Percentiles rank a stretch among this genome's conserved stretches.
Evolutionary conservation across 92 coral and sea anemone genomes (phyloP).

Genomic region (Diadumene lineata): DNA sequence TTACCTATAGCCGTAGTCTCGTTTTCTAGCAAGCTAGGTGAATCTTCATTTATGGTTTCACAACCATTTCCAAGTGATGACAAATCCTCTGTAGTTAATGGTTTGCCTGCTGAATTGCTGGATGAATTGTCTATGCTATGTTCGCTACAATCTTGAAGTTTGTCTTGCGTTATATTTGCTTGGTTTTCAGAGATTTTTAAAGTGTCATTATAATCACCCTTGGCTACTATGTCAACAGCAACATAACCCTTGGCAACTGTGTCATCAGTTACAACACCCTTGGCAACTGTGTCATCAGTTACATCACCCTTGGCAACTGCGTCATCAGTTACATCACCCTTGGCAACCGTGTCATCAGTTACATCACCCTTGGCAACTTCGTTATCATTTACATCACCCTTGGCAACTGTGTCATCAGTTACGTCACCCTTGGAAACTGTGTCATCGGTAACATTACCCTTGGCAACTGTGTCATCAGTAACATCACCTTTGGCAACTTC

Average conservation of each 20-base stretch:
- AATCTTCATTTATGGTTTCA: not conserved
- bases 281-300: not conserved
- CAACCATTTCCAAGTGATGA: not conserved
- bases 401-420: not conserved
- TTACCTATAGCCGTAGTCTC: not conserved
- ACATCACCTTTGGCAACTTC: not conserved
- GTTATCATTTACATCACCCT: not conserved
- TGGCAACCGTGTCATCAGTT: not conserved
- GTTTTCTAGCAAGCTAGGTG: not conserved
- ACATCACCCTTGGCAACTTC: not conserved
- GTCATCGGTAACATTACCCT: not conserved
- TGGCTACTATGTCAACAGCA: not conserved
- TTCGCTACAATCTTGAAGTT: not conserved
- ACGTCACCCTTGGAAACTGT: not conserved
- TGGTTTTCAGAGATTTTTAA: constrained; percentile 1
- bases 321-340: not conserved
- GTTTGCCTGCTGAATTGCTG: not conserved
- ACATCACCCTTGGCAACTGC: not conserved
- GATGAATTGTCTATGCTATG: not conserved
- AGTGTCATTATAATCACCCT: not conserved
- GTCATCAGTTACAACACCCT: not conserved
- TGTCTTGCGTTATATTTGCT: not conserved
- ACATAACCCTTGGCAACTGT: not conserved
- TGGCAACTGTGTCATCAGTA: not conserved
- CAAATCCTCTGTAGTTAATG: not conserved